These are phyloP conservation scores for Panthera leo DNA, from an alignment of 2,113 vertebrate species.

Conservation along the genomic window DNA sequence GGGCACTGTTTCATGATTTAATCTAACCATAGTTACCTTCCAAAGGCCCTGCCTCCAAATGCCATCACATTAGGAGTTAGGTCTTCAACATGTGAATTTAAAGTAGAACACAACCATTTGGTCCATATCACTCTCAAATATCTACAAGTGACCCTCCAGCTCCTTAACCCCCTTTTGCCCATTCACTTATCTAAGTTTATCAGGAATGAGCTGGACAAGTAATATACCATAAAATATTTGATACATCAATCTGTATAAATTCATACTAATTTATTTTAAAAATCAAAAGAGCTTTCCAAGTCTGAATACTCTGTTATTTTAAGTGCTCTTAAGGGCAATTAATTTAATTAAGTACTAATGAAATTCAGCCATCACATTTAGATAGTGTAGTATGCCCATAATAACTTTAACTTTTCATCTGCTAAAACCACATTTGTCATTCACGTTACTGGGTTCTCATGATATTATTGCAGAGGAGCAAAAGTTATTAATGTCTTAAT, in stretches of 20 bases:
- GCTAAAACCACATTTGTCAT: not conserved
- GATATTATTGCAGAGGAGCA: not conserved
- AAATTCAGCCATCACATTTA: conserved; percentile 45
- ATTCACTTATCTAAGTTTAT: not conserved
- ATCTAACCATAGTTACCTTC: not conserved
- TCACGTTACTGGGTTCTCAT: not conserved
- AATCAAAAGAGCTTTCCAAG: not conserved
- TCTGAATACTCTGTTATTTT: conserved; percentile 64
- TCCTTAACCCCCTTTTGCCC: not conserved
- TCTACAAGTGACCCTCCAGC: not conserved
- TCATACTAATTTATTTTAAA: conserved; percentile 44
- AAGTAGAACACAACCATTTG: not conserved
- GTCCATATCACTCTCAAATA: not conserved
- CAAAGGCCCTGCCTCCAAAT: not conserved
- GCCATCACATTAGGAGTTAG: not conserved
- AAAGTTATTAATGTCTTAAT: not conserved
- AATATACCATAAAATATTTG: not conserved
- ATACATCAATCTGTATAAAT: not conserved
- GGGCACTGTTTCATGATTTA: not conserved
- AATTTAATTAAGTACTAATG: conserved; percentile 53
- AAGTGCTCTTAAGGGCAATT: conserved; percentile 64
- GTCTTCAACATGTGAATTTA: not conserved
- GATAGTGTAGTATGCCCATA: not conserved
- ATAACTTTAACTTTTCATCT: conserved; percentile 29
- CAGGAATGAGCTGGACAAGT: not conserved